Base-by-base conservation (phyloP, 2,888 invertebrate genomes). In the Tachina lurida region DNA sequence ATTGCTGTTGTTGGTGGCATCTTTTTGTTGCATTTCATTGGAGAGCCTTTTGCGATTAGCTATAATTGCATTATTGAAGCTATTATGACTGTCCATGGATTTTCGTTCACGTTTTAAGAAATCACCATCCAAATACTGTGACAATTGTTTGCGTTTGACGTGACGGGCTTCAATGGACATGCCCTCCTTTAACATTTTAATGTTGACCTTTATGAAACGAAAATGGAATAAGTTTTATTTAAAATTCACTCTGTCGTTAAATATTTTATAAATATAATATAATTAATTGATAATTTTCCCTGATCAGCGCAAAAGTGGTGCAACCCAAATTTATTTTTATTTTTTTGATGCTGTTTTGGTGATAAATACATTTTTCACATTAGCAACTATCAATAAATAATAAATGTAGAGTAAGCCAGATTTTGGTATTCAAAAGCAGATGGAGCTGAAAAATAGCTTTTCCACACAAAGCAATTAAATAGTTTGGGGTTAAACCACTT, bases 131-230 rank as follows among this genome's bases (percentile, higher is more conserved):
- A 97, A 93, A 93, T 96, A 97, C 90, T 95, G 95, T 87, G 94
- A 94, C 54, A 97, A 93, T 89, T 96, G 96, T 92, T 95, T 97
- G 90, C 96, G 95, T 87, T 96, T 96, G 0, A 98, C 98, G 93
- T 98, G 97, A 8, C 96, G 95, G 1, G 97, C 97, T 94, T 98
- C 96, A 54, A 97, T 94, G 89, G 95, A 94, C 96, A 96, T 96
- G 58, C 96, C 96, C 65, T 96, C 95, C 90, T 95, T 95, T 79
- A 94, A 92, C 93, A 95, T 93, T 90, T 94, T 95, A 84, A 94
- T 93, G 91, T 91, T 94, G 90, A 91, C 94, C 95, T 95, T 43
- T 2, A 70, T 17, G 22, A 68, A 73, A 13, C 22, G 8, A 45
- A 70, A 45, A 39, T 41, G 10, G n/a, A 49, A 10, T 10, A 60